phyloP scores from a whole-genome alignment of 2,113 vertebrate species.

The Mustelus asterias region DNA sequence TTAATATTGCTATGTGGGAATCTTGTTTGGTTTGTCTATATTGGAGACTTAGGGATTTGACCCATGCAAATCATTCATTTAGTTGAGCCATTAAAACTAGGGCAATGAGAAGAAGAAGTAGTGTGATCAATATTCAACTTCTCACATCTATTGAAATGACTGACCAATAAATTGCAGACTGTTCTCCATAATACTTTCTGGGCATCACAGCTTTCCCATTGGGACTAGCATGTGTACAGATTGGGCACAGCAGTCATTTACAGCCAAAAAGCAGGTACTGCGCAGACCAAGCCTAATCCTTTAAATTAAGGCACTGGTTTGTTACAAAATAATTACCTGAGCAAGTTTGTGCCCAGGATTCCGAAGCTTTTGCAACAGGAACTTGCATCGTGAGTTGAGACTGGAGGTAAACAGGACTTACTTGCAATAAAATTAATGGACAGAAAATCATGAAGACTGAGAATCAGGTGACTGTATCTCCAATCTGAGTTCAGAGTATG shows the following conservation, averaged over 20 bases:
- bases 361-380: not conserved
- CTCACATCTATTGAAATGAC: no score
- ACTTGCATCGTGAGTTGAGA: not conserved
- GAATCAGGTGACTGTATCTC: not conserved
- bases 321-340: not conserved
- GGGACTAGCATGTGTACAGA: not conserved
- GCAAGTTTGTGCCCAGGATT: not conserved
- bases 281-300: not conserved
- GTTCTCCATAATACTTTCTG: no score
- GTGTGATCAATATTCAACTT: no score
- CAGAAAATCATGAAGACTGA: not conserved
- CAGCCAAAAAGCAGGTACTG: not conserved
- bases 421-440: not conserved
- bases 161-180: no score
- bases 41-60: no score
- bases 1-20: no score
- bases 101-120: no score
- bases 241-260: not conserved
- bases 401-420: not conserved
- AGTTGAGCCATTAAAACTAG: no score
- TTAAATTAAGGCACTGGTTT: not conserved
- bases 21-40: no score
- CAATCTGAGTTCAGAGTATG: not conserved
- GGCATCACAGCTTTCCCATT: not conserved
- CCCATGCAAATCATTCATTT: no score